Evolutionary conservation across 1,140 invertebrate genomes (phyloP).

Genomic region (Anoplophora glabripennis): DNA sequence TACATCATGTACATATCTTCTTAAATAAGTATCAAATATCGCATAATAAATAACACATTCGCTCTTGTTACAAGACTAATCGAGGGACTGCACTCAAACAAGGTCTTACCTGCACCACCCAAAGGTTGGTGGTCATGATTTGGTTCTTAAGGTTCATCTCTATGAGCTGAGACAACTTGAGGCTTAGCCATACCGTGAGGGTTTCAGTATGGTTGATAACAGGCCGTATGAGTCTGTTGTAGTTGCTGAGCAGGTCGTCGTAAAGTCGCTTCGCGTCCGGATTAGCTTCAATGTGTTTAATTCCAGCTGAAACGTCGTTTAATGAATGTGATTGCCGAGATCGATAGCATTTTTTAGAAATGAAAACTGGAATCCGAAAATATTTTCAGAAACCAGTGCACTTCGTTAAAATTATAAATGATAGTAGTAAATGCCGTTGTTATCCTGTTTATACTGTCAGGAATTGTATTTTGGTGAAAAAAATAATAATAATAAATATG

Average conservation of each 20-base stretch:
- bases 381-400: neutral
- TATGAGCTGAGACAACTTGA: conserved; percentile 93
- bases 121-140: conserved; percentile 94
- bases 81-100: too few species aligned
- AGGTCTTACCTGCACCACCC: conserved; percentile 87
- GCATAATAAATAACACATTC: too few species aligned
- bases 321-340: neutral
- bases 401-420: too few species aligned
- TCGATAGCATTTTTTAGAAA: neutral
- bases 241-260: conserved; percentile 90
- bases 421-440: too few species aligned
- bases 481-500: too few species aligned
- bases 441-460: too few species aligned
- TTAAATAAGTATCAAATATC: too few species aligned
- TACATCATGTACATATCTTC: too few species aligned
- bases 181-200: conserved; percentile 84
- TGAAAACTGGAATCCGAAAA: neutral
- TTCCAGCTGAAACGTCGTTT: conserved; percentile 39
- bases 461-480: too few species aligned
- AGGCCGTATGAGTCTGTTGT: conserved; percentile 94
- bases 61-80: too few species aligned
- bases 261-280: conserved; percentile 88
- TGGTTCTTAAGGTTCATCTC: conserved; percentile 94
- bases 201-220: conserved; percentile 93
- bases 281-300: conserved; percentile 71